Conservation (phyloP, 2,888 invertebrate genomes). For the Drosophila crucigera region DNA sequence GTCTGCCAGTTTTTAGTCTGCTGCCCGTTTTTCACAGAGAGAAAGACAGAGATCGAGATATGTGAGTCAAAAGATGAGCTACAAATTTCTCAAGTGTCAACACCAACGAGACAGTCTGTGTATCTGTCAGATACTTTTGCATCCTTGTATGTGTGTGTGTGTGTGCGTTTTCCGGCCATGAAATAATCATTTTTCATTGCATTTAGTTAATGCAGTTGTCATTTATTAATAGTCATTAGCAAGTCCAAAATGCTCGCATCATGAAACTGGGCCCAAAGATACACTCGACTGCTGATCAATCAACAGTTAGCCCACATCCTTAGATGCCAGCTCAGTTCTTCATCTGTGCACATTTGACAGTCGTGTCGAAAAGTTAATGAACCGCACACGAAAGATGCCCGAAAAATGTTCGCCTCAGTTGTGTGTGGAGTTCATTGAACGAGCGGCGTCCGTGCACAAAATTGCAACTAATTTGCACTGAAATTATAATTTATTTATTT, state of each 20-base stretch:
- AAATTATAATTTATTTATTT: conserved; percentile 70
- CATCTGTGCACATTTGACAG: conserved; percentile 67
- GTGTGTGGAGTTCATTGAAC: conserved; percentile 67
- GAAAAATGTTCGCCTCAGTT: background rate
- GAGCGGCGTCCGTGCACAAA: conserved; percentile 63
- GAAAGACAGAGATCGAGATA: conserved; percentile 67
- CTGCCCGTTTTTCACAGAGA: conserved; percentile 58
- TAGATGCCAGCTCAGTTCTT: background rate
- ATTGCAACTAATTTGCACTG: conserved; percentile 76
- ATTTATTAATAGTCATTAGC: conserved; percentile 76
- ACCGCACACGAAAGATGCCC: conserved; percentile 17
- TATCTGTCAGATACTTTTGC: conserved; percentile 53
- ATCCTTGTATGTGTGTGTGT: conserved; percentile 8
- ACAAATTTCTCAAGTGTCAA: conserved; percentile 86
- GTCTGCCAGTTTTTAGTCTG: conserved; percentile 3
- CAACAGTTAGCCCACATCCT: conserved; percentile 69
- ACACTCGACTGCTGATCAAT: conserved; percentile 62
- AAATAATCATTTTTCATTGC: conserved; percentile 75
- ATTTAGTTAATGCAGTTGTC: conserved; percentile 74
- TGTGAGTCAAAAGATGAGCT: conserved; percentile 80
- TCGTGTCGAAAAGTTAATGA: conserved; percentile 70
- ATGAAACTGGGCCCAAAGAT: conserved; percentile 53
- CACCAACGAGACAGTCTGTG: conserved; percentile 71
- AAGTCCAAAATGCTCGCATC: conserved; percentile 35
- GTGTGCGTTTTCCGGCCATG: conserved; percentile 60